Conservation (phyloP, 2,797 vertebrate genomes). For the Myotis vivesi region DNA sequence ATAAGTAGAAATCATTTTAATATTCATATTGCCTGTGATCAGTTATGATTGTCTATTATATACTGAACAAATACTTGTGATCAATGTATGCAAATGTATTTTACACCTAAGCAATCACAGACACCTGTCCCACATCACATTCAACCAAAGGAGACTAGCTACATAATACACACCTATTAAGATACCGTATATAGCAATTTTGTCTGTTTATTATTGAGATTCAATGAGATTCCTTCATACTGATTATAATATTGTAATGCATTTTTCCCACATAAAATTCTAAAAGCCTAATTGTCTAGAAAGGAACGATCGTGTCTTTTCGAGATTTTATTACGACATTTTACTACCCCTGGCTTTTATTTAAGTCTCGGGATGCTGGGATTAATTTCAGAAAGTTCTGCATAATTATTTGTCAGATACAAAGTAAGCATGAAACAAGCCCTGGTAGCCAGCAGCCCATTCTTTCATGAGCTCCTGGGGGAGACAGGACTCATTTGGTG, state of each 20-base stretch:
- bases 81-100: neutral
- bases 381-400: constrained; percentile 26
- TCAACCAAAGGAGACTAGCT: neutral
- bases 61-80: neutral
- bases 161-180: neutral
- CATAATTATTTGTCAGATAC: neutral
- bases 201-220: neutral
- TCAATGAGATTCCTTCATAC: neutral
- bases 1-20: neutral
- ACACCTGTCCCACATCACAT: neutral
- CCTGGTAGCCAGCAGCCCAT: neutral
- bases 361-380: neutral
- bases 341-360: neutral
- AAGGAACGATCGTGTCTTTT: neutral
- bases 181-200: neutral
- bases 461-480: neutral
- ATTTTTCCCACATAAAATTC: neutral
- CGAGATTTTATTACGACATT: neutral
- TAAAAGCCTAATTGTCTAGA: neutral
- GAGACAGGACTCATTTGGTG: neutral
- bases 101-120: neutral
- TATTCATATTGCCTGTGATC: neutral
- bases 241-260: neutral
- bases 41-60: neutral
- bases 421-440: neutral